Percentiles rank a stretch among this genome's conserved stretches.
These are phyloP conservation scores for Gymnocephalus cernua DNA, from an alignment of 2,113 vertebrate genomes.

Conservation along the genomic window DNA sequence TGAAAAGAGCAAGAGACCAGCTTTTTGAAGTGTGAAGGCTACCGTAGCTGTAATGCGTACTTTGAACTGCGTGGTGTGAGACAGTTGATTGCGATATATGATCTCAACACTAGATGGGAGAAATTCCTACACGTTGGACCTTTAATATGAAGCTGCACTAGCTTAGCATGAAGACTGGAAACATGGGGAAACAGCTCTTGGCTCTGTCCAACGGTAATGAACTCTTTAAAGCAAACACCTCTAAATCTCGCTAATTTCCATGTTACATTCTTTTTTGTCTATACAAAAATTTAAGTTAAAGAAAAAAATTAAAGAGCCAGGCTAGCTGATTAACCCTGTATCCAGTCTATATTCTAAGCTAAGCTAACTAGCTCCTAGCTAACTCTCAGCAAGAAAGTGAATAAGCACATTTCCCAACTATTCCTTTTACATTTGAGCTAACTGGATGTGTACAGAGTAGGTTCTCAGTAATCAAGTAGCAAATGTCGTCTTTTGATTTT, in stretches of 20 bases:
- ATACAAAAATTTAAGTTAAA: background rate
- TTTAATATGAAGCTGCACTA: background rate
- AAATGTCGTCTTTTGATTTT: background rate
- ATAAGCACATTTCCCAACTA: background rate
- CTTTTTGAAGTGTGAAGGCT: too few species aligned
- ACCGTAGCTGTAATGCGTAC: too few species aligned
- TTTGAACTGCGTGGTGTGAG: too few species aligned
- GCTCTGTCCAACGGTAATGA: background rate
- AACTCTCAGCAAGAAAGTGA: background rate
- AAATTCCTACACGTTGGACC: too few species aligned
- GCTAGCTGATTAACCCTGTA: too few species aligned
- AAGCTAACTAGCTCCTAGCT: background rate
- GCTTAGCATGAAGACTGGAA: slow-evolving; percentile 6
- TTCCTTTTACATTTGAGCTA: background rate
- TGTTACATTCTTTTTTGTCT: background rate
- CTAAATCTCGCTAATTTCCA: background rate
- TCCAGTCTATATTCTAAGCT: background rate
- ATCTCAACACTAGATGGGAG: too few species aligned
- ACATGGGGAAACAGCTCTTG: background rate
- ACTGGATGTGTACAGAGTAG: background rate
- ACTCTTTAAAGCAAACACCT: background rate
- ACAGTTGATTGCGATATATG: too few species aligned
- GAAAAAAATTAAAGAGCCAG: background rate
- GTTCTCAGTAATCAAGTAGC: background rate
- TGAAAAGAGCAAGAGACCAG: too few species aligned